Conservation (phyloP, 2,113 vertebrate genomes). For the Tragelaphus imberbis region DNA sequence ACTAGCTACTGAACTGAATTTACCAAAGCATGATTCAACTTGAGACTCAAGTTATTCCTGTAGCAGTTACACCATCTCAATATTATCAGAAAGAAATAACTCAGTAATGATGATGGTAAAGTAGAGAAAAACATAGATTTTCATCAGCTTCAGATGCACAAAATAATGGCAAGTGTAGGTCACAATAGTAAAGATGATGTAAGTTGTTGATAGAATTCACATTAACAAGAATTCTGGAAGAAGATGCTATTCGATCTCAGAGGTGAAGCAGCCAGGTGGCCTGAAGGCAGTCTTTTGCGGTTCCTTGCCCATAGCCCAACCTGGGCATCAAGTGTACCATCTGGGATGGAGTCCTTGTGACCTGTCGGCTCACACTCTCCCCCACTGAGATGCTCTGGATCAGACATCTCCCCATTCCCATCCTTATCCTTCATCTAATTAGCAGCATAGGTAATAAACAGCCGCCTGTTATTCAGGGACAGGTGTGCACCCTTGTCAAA, state of each 20-base stretch:
- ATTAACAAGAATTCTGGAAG: not conserved
- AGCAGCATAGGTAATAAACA: conserved; percentile 66
- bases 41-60: not conserved
- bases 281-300: not conserved
- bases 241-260: not conserved
- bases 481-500: conserved; percentile 79
- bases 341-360: not conserved
- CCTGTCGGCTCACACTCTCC: not conserved
- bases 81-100: not conserved
- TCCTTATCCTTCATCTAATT: conserved; percentile 67
- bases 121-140: not conserved
- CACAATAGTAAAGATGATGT: not conserved
- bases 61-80: not conserved
- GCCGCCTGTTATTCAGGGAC: conserved; percentile 73
- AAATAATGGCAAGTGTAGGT: not conserved
- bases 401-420: not conserved
- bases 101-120: not conserved
- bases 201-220: not conserved
- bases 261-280: no score
- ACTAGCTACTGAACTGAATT: not conserved
- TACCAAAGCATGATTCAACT: not conserved
- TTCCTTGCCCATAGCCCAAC: not conserved
- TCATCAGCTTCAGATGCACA: not conserved
- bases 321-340: not conserved
- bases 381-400: conserved; percentile 4